phyloP scores from a whole-genome alignment of 2,113 vertebrate species.

The Carlito syrichta region DNA sequence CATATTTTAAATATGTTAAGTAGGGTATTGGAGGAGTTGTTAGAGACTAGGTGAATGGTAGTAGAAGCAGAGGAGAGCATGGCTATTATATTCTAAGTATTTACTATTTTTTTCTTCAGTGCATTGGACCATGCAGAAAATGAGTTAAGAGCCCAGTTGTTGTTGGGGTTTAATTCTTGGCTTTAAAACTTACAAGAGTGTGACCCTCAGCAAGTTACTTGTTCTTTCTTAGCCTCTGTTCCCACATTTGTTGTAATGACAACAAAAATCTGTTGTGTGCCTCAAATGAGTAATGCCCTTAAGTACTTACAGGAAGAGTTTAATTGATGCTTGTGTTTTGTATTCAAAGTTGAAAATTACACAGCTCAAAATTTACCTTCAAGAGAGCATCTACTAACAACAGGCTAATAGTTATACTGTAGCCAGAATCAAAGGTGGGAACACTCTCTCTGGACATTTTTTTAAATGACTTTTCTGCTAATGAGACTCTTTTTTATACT shows the following conservation, averaged over 20 bases:
- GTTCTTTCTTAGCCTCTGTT: not conserved
- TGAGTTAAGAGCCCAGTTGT: not conserved
- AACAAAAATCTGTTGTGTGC: not conserved
- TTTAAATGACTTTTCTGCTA: not conserved
- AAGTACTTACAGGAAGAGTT: not conserved
- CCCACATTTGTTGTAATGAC: not conserved
- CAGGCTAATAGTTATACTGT: not conserved
- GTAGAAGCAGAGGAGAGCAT: not conserved
- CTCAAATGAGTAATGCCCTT: not conserved
- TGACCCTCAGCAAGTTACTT: not conserved
- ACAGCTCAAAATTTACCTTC: not conserved
- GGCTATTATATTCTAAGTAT: not conserved
- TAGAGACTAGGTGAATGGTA: not conserved
- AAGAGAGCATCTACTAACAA: not conserved
- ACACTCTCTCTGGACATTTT: not conserved
- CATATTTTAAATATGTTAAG: not conserved
- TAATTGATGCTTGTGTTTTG: not conserved
- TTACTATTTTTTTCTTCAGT: slow-evolving; percentile 16
- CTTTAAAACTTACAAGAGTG: not conserved
- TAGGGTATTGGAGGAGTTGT: not conserved
- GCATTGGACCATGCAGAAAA: not conserved
- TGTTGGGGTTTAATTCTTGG: not conserved
- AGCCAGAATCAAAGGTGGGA: not conserved
- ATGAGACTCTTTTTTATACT: not conserved
- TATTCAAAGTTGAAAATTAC: not conserved